A percentile compares a stretch with the other conserved stretches of the same genome.
Conservation (phyloP, 2,888 invertebrate genomes). For the Plagodis pulveraria region DNA sequence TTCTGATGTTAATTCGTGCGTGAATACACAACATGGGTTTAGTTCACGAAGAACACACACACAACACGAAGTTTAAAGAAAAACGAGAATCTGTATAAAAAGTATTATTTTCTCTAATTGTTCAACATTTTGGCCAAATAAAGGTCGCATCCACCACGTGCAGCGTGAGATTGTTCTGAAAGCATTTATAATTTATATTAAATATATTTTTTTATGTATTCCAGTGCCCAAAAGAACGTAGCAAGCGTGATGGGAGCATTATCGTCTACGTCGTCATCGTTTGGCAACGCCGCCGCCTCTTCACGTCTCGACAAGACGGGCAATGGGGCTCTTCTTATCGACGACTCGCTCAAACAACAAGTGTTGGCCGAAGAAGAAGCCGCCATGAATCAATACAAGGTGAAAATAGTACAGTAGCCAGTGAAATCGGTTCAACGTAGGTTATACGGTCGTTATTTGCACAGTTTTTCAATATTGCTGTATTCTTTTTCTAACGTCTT, state of each 20-base stretch:
- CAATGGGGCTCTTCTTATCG: constrained; percentile 88
- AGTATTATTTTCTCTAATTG: too few species aligned
- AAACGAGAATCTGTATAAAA: too few species aligned
- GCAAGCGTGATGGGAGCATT: constrained; percentile 95
- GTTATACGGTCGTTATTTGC: neutral
- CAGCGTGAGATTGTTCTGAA: too few species aligned
- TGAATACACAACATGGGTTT: too few species aligned
- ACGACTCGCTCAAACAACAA: constrained; percentile 93
- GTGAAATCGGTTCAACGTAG: neutral
- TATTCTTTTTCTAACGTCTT: too few species aligned
- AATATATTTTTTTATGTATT: constrained; percentile 1
- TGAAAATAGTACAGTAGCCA: constrained; percentile 50
- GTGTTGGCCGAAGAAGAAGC: constrained; percentile 98
- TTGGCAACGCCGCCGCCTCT: constrained; percentile 92
- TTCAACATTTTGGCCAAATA: too few species aligned
- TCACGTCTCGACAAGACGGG: constrained; percentile 89
- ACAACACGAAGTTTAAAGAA: too few species aligned
- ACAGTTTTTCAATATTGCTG: too few species aligned
- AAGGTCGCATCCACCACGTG: too few species aligned
- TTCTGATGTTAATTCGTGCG: too few species aligned
- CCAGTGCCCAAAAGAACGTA: constrained; percentile 94
- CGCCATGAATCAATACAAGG: constrained; percentile 98
- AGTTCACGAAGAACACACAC: too few species aligned
- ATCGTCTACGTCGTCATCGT: constrained; percentile 94
- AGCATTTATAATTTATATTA: too few species aligned